Evolutionary conservation across 1,140 invertebrate species (phyloP).

Genomic region (Globodera ellingtonae): DNA sequence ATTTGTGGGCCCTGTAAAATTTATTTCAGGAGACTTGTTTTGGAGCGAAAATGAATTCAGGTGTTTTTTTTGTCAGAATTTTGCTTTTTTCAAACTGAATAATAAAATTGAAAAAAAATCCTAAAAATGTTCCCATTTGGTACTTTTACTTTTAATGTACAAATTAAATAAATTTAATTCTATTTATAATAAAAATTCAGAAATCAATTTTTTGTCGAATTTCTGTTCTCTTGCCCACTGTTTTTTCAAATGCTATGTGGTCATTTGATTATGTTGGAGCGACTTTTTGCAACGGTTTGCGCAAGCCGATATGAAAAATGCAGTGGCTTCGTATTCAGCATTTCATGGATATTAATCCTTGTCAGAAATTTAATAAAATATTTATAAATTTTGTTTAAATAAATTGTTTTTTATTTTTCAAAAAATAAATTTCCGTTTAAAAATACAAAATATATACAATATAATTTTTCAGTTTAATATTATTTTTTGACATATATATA

Average conservation of each 20-base stretch:
- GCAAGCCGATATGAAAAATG: neutral
- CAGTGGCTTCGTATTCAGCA: neutral
- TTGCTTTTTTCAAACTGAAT: no score
- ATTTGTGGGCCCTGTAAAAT: neutral
- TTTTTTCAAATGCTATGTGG: neutral
- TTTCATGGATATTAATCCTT: no score
- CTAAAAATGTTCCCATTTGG: neutral
- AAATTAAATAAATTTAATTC: no score
- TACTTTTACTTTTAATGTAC: no score
- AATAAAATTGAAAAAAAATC: neutral
- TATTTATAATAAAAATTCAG: no score
- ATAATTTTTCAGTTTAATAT: neutral
- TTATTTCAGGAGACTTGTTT: neutral
- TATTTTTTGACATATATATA: neutral
- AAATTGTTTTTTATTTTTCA: no score
- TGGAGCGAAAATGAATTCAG: conserved; percentile 1
- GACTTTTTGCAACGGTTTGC: neutral
- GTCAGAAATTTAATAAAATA: neutral
- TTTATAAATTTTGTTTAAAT: neutral
- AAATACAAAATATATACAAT: neutral
- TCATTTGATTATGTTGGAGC: neutral
- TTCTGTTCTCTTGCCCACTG: neutral
- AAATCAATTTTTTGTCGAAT: neutral
- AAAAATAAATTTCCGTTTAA: no score
- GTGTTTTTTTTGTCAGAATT: neutral